Percentiles rank a stretch among this genome's conserved stretches.
These are phyloP conservation scores for Petrolisthes cinctipes DNA, from an alignment of 2,888 invertebrate genomes.

Conservation along the genomic window DNA sequence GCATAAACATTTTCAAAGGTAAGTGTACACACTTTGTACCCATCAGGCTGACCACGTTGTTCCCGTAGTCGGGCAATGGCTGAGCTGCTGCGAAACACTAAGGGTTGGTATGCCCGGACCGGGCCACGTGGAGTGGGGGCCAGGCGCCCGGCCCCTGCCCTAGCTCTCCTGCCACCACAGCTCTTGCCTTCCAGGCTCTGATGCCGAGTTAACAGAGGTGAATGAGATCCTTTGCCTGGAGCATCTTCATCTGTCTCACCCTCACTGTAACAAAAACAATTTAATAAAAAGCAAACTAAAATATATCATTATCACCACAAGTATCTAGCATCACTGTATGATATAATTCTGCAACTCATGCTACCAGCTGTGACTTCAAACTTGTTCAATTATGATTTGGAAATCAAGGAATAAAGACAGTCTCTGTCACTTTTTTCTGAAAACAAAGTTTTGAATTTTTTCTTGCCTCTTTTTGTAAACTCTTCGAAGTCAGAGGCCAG, in stretches of 20 bases:
- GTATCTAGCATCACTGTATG: too few species aligned
- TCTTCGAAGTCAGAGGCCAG: too few species aligned
- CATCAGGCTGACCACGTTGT: slow-evolving; percentile 1
- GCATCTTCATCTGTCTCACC: slow-evolving; percentile 57
- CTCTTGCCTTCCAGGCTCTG: slow-evolving; percentile 56
- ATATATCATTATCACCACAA: too few species aligned
- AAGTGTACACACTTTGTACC: slow-evolving; percentile 48
- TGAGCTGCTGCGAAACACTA: slow-evolving; percentile 62
- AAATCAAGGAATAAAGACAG: too few species aligned
- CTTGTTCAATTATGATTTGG: too few species aligned
- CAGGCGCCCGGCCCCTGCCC: slow-evolving; percentile 36
- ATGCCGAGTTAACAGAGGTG: slow-evolving; percentile 54
- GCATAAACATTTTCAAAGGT: slow-evolving; percentile 64
- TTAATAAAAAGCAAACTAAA: too few species aligned
- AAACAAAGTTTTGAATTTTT: too few species aligned
- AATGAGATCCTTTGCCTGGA: slow-evolving; percentile 53
- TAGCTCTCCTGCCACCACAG: slow-evolving; percentile 33
- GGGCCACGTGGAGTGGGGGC: slow-evolving; percentile 45
- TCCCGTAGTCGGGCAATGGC: slow-evolving; percentile 45
- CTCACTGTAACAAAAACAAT: slow-evolving; percentile 1
- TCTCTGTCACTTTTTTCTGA: too few species aligned
- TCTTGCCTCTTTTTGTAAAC: too few species aligned
- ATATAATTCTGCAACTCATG: too few species aligned
- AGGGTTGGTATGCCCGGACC: slow-evolving; percentile 57
- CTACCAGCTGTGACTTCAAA: too few species aligned